phyloP scores from a whole-genome alignment of 1,140 invertebrate genomes.

The Leptinotarsa lineolata region DNA sequence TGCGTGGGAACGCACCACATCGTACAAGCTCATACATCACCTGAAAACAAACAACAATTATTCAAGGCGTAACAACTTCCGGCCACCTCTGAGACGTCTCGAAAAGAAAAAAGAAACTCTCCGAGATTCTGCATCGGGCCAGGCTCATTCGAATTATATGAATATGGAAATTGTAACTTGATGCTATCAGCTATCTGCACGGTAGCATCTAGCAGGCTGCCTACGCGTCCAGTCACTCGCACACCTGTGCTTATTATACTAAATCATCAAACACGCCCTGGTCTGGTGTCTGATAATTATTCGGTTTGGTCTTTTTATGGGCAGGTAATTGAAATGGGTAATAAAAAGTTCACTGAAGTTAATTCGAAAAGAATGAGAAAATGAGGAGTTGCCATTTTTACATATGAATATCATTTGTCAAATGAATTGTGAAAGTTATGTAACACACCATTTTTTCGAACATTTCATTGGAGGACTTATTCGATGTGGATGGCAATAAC shows the following conservation, averaged over 20 bases:
- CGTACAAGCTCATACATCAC: slow-evolving; percentile 1
- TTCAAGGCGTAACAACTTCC: slow-evolving; percentile 25
- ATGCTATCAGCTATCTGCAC: slow-evolving; percentile 32
- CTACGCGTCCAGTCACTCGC: not conserved
- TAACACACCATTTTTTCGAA: no score
- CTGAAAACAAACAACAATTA: slow-evolving; percentile 2
- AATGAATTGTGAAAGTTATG: no score
- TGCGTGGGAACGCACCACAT: not conserved
- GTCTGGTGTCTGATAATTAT: slow-evolving; percentile 2
- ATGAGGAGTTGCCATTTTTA: no score
- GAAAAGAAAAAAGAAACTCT: slow-evolving; percentile 7
- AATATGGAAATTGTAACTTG: slow-evolving; percentile 34
- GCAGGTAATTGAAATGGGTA: no score
- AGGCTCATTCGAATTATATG: slow-evolving; percentile 30
- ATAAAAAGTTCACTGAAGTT: no score
- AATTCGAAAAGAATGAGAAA: no score
- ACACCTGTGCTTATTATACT: slow-evolving; percentile 16
- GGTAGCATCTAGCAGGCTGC: slow-evolving; percentile 26
- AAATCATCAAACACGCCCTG: slow-evolving; percentile 14
- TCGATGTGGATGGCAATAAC: no score
- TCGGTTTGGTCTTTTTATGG: not conserved
- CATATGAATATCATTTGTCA: no score
- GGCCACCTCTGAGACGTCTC: slow-evolving; percentile 27
- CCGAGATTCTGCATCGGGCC: slow-evolving; percentile 4
- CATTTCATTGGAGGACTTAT: no score